Evolutionary conservation across 2,113 vertebrate genomes (phyloP).

Genomic region (Vidua macroura): DNA sequence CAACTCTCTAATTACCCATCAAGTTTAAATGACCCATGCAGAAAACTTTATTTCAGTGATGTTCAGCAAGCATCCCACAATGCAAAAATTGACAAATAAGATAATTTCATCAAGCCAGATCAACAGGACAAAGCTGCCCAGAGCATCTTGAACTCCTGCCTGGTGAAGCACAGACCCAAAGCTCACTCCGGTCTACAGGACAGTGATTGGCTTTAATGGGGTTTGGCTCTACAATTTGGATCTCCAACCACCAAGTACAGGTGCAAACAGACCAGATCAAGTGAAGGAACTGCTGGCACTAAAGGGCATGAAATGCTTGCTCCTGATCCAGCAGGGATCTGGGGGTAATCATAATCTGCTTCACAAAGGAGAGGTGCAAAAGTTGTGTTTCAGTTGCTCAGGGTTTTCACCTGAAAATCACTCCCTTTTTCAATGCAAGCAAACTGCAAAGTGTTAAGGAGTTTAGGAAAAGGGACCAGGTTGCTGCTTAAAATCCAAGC

Average conservation of each 20-base stretch:
- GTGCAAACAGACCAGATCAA: background rate
- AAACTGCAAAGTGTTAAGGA: background rate
- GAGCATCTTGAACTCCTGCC: background rate
- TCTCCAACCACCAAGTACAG: background rate
- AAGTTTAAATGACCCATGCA: background rate
- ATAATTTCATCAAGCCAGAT: background rate
- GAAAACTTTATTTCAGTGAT: background rate
- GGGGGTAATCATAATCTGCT: background rate
- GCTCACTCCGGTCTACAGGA: background rate
- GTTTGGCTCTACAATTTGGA: background rate
- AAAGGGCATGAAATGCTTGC: background rate
- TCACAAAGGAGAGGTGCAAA: background rate
- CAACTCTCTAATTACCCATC: conserved; percentile 1
- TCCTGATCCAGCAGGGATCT: background rate
- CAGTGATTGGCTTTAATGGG: background rate
- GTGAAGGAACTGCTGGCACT: background rate
- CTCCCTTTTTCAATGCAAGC: background rate
- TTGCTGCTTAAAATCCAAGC: background rate
- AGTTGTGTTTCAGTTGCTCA: background rate
- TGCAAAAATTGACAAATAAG: background rate
- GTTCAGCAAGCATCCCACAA: background rate
- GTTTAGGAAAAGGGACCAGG: background rate
- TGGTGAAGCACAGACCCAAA: background rate
- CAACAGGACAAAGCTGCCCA: background rate
- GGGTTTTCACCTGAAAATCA: background rate